Evolutionary conservation across 1,140 invertebrate species (phyloP).

Genomic region (Sinella curviseta): DNA sequence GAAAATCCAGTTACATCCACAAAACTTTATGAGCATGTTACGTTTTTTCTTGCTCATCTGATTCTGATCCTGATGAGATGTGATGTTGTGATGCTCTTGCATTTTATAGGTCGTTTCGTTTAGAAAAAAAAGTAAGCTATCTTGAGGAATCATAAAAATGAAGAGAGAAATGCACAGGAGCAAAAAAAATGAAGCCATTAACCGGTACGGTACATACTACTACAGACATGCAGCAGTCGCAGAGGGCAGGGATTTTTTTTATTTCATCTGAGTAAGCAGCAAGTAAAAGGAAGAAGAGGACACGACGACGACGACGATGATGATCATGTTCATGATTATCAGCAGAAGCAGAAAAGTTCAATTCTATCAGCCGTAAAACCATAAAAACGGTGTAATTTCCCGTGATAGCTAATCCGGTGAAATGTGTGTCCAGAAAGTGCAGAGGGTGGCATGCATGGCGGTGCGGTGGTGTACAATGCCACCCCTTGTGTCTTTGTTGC

Average conservation of each 20-base stretch:
- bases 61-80: no score
- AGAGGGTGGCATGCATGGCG: neutral
- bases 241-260: no score
- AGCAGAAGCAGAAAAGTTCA: neutral
- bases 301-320: no score
- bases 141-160: no score
- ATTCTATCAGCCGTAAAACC: conserved; percentile 5
- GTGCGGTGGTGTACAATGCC: neutral
- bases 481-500: neutral
- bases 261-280: no score
- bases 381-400: conserved; percentile 7
- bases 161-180: neutral
- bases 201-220: neutral
- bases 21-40: no score
- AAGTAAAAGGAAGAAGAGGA: neutral
- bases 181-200: neutral
- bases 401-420: conserved; percentile 8
- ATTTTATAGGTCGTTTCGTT: no score
- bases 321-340: neutral
- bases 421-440: conserved; percentile 11
- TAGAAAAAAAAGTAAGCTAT: no score
- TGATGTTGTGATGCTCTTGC: no score
- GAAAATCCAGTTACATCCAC: no score
- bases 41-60: no score
- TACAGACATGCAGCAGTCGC: no score